A percentile compares a stretch with the other conserved stretches of the same genome.
Evolutionary conservation across 2,113 vertebrate species (phyloP).

Genomic region (Cichladusa arquata): DNA sequence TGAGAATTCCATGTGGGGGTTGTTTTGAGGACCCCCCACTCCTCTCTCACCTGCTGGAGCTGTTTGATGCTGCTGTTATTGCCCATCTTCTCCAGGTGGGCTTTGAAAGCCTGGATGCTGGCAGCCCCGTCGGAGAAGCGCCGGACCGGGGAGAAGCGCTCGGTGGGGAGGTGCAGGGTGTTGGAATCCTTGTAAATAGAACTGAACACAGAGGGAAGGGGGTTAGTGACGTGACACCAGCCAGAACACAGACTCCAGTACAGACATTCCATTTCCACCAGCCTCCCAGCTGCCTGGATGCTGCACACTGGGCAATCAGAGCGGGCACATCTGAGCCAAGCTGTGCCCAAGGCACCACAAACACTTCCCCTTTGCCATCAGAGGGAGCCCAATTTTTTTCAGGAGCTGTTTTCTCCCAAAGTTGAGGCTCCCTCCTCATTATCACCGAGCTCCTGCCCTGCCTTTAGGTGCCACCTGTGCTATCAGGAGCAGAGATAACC

Average conservation of each 20-base stretch:
- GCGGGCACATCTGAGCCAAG: fast-evolving
- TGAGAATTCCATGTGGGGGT: background rate
- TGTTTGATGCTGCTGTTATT: slow-evolving; percentile 93
- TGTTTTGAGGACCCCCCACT: too few species aligned
- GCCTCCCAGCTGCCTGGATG: background rate
- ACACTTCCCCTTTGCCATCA: background rate
- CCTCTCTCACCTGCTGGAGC: slow-evolving; percentile 89
- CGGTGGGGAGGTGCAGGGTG: slow-evolving; percentile 95
- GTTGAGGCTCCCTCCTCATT: background rate
- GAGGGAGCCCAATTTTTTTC: slow-evolving; percentile 14
- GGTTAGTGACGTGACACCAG: background rate
- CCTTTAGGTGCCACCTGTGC: background rate
- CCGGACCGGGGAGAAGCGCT: slow-evolving; percentile 96
- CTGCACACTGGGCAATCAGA: background rate
- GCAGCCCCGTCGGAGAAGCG: slow-evolving; percentile 96
- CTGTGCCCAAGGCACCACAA: background rate
- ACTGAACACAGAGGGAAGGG: slow-evolving; percentile 71
- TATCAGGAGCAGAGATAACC: background rate
- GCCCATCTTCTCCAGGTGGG: slow-evolving; percentile 91
- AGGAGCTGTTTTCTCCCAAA: background rate
- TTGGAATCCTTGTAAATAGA: slow-evolving; percentile 98
- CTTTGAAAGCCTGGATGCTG: slow-evolving; percentile 98
- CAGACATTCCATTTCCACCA: background rate
- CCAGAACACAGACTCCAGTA: background rate
- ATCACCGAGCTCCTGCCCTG: background rate